Percentiles rank a stretch among this genome's conserved stretches.
Conservation (phyloP, 2,113 vertebrate species). For the Plecotus auritus region DNA sequence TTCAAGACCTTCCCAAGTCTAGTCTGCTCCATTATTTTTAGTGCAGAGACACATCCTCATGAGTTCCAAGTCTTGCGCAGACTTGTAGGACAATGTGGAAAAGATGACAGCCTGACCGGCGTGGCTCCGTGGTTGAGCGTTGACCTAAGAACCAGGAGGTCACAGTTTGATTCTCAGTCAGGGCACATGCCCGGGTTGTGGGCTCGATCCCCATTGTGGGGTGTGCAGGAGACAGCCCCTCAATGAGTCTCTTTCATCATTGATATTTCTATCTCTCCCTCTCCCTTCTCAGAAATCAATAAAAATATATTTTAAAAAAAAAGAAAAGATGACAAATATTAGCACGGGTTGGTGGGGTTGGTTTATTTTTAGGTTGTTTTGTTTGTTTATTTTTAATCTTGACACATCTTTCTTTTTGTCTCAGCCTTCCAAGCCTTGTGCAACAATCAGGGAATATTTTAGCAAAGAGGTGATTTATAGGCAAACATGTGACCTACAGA, state of each 20-base stretch:
- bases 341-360: neutral
- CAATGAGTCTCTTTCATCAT: too few species aligned
- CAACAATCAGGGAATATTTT: neutral
- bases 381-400: constrained; percentile 48
- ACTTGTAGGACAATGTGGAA: neutral
- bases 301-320: too few species aligned
- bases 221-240: too few species aligned
- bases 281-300: too few species aligned
- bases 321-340: constrained; percentile 26
- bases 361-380: neutral
- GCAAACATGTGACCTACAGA: constrained; percentile 76
- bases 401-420: neutral
- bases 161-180: too few species aligned
- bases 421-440: neutral
- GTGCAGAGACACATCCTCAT: neutral
- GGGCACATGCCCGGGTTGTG: too few species aligned
- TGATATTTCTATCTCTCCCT: too few species aligned
- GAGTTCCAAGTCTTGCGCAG: constrained; percentile 29
- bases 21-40: constrained; percentile 71
- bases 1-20: constrained; percentile 57
- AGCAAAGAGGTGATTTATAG: constrained; percentile 33
- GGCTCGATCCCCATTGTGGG: too few species aligned
- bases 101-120: neutral
- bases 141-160: too few species aligned
- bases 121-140: too few species aligned